phyloP scores from a whole-genome alignment of 2,113 vertebrate genomes.

The Sturnira hondurensis region DNA sequence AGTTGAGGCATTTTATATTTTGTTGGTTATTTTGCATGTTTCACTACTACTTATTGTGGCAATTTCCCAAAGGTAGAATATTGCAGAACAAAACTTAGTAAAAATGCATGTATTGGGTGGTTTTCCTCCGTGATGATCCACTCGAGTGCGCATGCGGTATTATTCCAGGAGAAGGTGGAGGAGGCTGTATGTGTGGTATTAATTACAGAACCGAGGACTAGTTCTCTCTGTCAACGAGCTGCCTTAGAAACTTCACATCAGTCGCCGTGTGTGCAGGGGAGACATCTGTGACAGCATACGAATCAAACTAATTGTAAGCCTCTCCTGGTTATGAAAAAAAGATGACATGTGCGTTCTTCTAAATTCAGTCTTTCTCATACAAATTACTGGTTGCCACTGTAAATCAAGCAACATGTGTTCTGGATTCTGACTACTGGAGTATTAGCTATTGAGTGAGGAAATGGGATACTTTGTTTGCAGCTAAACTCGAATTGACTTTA shows the following conservation, averaged over 20 bases:
- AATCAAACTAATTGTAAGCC: conserved; percentile 74
- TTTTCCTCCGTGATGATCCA: background rate
- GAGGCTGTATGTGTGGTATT: conserved; percentile 66
- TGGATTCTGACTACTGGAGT: conserved; percentile 59
- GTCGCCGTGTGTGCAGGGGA: background rate
- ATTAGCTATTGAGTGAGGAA: conserved; percentile 50
- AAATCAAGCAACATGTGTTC: conserved; percentile 64
- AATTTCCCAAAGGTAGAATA: background rate
- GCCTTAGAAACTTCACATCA: conserved; percentile 32
- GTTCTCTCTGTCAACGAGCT: conserved; percentile 18
- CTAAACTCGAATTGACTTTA: conserved; percentile 15
- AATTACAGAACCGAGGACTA: conserved; percentile 61
- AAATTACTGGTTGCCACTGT: conserved; percentile 65
- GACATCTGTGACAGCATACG: conserved; percentile 63
- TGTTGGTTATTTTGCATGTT: background rate
- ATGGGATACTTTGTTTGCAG: conserved; percentile 59
- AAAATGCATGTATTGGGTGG: background rate
- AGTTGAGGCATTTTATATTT: background rate
- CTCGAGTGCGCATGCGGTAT: background rate
- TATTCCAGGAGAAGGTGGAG: background rate
- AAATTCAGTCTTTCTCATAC: conserved; percentile 73
- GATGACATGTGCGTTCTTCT: conserved; percentile 70
- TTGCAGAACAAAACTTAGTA: background rate
- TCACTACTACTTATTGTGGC: background rate
- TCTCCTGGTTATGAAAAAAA: conserved; percentile 70